These are phyloP conservation scores for Vulpes vulpes DNA, from an alignment of 2,113 vertebrate species.

Conservation along the genomic window DNA sequence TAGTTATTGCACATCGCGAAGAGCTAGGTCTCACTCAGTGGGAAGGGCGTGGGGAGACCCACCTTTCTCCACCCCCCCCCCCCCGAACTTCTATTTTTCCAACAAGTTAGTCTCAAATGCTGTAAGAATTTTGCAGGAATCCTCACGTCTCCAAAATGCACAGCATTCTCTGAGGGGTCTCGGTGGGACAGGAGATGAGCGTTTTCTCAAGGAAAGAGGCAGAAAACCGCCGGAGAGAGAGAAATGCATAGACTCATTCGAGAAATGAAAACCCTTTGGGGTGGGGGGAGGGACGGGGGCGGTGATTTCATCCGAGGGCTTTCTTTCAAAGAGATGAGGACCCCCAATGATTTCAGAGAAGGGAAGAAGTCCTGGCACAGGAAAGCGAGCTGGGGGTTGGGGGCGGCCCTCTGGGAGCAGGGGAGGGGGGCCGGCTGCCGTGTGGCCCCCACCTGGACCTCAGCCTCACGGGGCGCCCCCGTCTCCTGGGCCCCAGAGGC, in stretches of 20 bases:
- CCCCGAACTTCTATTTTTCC: not conserved
- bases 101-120: slow-evolving; percentile 79
- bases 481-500: rapidly evolving
- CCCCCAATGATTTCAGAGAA: not conserved
- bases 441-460: not conserved
- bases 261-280: slow-evolving; percentile 66
- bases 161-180: slow-evolving; percentile 79
- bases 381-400: not conserved
- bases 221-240: slow-evolving; percentile 72
- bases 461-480: not conserved
- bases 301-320: not conserved
- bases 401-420: not conserved
- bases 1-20: slow-evolving; percentile 93
- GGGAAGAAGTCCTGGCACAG: not conserved
- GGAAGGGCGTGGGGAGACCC: slow-evolving; percentile 72
- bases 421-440: not conserved
- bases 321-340: slow-evolving; percentile 54
- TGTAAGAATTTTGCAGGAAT: slow-evolving; percentile 80
- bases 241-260: slow-evolving; percentile 85
- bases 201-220: slow-evolving; percentile 63
- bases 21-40: slow-evolving; percentile 85
- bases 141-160: slow-evolving; percentile 70
- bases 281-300: not conserved
- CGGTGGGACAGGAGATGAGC: slow-evolving; percentile 67
- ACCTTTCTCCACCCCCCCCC: not conserved